Conservation (phyloP, 1,140 invertebrate species). For the Macrotrachela quadricornifera region DNA sequence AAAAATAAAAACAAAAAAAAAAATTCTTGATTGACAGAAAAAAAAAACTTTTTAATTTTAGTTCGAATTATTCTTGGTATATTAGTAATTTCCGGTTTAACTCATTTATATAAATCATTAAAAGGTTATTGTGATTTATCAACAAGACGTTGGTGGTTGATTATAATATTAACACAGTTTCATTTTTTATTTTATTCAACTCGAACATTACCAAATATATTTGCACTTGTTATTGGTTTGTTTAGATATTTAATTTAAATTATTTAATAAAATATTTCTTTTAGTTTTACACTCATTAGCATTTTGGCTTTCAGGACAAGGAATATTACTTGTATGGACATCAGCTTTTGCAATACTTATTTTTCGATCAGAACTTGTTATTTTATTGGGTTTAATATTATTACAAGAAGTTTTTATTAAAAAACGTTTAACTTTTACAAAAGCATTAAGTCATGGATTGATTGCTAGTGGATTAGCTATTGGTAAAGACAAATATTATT, state of each 20-base stretch:
- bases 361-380: constrained; percentile 65
- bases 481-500: not conserved
- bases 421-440: too few relatives aligned
- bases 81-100: constrained; percentile 49
- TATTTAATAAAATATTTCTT: not conserved
- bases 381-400: constrained; percentile 66
- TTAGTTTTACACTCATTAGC: constrained; percentile 62
- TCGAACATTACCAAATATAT: constrained; percentile 78
- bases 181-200: constrained; percentile 93
- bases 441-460: too few relatives aligned
- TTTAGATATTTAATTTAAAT: constrained; percentile 3
- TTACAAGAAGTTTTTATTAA: constrained; percentile 40
- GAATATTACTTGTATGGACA: constrained; percentile 51
- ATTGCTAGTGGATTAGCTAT: too few relatives aligned
- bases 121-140: too few relatives aligned
- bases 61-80: constrained; percentile 57
- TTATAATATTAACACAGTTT: constrained; percentile 71
- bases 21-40: too few relatives aligned
- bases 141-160: constrained; percentile 21
- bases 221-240: constrained; percentile 66
- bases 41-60: constrained; percentile 39
- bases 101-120: constrained; percentile 33
- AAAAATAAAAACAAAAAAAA: too few relatives aligned
- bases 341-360: constrained; percentile 67
- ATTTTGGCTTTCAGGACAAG: constrained; percentile 54